These are phyloP conservation scores for Halocaridina rubra DNA, from an alignment of 2,888 invertebrate species.

Conservation along the genomic window DNA sequence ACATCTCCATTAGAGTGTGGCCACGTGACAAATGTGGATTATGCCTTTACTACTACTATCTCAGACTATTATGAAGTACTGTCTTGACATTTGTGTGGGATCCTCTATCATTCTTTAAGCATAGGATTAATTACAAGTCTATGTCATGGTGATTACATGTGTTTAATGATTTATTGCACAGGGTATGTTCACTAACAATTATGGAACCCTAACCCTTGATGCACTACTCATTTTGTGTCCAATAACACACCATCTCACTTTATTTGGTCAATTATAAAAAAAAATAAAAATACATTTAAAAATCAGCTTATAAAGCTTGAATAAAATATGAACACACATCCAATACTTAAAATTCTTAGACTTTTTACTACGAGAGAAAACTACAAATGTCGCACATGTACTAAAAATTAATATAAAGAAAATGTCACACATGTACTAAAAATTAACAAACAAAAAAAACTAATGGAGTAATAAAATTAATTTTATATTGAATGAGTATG, in stretches of 20 bases:
- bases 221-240: neutral
- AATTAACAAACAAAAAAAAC: neutral
- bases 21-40: too few relatives aligned
- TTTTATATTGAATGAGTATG: neutral
- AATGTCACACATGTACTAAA: neutral
- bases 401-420: neutral
- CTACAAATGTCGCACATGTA: neutral
- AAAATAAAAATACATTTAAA: neutral
- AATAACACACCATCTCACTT: neutral
- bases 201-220: conserved; percentile 13
- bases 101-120: too few relatives aligned
- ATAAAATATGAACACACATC: neutral
- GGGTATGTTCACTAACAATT: conserved; percentile 15
- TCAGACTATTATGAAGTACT: too few relatives aligned
- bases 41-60: too few relatives aligned
- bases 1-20: too few relatives aligned
- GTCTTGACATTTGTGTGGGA: too few relatives aligned
- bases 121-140: too few relatives aligned
- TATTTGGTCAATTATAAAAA: neutral
- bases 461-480: neutral
- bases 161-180: conserved; percentile 30
- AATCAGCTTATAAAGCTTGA: neutral
- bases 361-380: neutral
- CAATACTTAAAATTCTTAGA: neutral
- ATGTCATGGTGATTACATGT: conserved; percentile 2